Base-by-base conservation (phyloP, 1,140 invertebrate species). In the Magallana angulata region DNA sequence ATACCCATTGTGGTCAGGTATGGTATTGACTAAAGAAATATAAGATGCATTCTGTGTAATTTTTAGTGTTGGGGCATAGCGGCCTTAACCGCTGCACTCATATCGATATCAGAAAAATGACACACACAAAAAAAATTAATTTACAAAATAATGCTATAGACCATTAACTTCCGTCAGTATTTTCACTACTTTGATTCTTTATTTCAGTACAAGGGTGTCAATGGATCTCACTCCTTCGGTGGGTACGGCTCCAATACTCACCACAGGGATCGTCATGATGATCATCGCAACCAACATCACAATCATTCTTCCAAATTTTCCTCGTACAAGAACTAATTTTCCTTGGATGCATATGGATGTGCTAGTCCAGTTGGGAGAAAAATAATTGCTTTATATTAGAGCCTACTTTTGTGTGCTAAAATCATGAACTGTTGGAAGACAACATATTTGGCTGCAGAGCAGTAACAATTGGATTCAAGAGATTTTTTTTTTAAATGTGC, bases 191-290 rank as follows among this genome's bases (percentile, higher is more conserved):
- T 64, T 64, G 62, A 64, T 57, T 82, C 8, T 82, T 81, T 82
- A 57, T 82, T 82, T 57, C 81, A 82, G 81, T 57, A 18, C 57
- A 82, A 82, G 18, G 81, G 81, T 57, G 36, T 82, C 18, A 82
- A 58, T 82, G 81, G 81, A 7, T 82, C 81, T 57, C 81, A 82
- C 57, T 82, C 81, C 14, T 82, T 82, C n/a, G 5, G 81, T 82
- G 80, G 80, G 56, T 30, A n/a, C 48, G 16, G 48, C 18, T 56
- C 14, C 48, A 57, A 82, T 57, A 57, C 81, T 82, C 48, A 82
- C 16, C 81, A 82, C 81, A 56, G 48, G 48, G 81, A 30, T 24
- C 14, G 36, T 57, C 36, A 57, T 0, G 57, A 82, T 82, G 36
- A 82, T 82, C 81, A 30, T 16, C 12, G 57, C 18, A 8, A 36